These are phyloP conservation scores for Sarcoramphus papa DNA, from an alignment of 2,797 vertebrate species.

Conservation along the genomic window DNA sequence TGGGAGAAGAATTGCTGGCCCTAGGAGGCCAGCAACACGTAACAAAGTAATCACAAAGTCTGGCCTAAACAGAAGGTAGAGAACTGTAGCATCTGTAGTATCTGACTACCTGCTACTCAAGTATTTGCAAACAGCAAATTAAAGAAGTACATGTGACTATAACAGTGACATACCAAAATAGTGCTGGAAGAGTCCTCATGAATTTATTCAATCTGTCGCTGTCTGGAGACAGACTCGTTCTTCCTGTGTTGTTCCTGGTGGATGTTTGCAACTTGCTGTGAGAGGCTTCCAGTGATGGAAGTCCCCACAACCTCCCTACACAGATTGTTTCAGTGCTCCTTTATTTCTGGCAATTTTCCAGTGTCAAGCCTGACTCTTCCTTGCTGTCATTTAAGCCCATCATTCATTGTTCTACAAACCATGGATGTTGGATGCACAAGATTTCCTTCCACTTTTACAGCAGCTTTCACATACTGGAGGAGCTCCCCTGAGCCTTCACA, in stretches of 20 bases:
- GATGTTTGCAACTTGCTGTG: not conserved
- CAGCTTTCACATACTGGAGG: not conserved
- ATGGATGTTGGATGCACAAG: not conserved
- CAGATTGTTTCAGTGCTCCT: not conserved
- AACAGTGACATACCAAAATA: not conserved
- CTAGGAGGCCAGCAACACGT: not conserved
- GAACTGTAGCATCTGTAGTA: not conserved
- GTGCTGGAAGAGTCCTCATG: accelerated
- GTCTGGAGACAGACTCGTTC: not conserved
- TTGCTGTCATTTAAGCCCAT: not conserved
- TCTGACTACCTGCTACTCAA: not conserved
- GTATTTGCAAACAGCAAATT: not conserved
- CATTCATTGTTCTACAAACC: not conserved
- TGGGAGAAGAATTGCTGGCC: not conserved
- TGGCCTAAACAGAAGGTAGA: not conserved
- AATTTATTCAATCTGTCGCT: not conserved
- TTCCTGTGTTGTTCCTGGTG: not conserved
- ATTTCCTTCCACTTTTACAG: not conserved
- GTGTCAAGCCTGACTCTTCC: not conserved
- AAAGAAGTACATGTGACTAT: not conserved
- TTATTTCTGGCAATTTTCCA: not conserved
- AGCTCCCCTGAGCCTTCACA: not conserved
- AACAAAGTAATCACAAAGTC: not conserved
- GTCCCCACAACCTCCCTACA: not conserved
- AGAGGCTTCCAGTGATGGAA: not conserved